phyloP scores from a whole-genome alignment of 2,113 vertebrate species.

The Ceyx cyanopectus region DNA sequence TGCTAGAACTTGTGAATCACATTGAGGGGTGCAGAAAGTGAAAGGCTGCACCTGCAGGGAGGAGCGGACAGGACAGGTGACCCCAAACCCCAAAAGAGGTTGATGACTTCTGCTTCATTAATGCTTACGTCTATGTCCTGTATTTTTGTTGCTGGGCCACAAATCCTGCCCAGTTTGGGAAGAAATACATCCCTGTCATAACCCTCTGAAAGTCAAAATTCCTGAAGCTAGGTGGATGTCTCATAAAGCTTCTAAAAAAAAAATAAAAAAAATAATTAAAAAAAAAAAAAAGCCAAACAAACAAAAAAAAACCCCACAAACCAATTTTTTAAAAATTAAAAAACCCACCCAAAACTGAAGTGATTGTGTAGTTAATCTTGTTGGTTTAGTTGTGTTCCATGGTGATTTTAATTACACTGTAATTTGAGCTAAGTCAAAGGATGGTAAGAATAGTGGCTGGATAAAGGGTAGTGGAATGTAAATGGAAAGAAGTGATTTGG shows the following conservation, averaged over 20 bases:
- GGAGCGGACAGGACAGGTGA: no score
- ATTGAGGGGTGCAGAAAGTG: no score
- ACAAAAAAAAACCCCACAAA: not conserved
- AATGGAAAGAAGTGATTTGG: conserved; percentile 16
- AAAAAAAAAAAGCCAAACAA: not conserved
- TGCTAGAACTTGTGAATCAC: no score
- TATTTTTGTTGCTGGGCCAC: not conserved
- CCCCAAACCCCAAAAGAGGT: no score
- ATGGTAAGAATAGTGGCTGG: conserved; percentile 61
- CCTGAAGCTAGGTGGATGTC: not conserved
- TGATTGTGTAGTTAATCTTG: conserved; percentile 62
- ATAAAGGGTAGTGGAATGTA: conserved; percentile 55
- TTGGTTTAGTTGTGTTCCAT: conserved; percentile 67
- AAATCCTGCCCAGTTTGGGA: not conserved
- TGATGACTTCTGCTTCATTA: not conserved
- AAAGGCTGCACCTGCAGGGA: no score
- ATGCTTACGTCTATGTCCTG: not conserved
- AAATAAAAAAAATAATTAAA: not conserved
- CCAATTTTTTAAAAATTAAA: not conserved
- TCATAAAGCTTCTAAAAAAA: not conserved
- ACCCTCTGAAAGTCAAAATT: not conserved
- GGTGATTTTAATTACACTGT: conserved; percentile 74
- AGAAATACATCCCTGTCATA: not conserved
- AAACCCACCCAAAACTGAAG: not conserved
- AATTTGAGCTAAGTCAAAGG: conserved; percentile 69